Conservation (phyloP, 2,888 invertebrate genomes). For the Neocrepidodera transversa region DNA sequence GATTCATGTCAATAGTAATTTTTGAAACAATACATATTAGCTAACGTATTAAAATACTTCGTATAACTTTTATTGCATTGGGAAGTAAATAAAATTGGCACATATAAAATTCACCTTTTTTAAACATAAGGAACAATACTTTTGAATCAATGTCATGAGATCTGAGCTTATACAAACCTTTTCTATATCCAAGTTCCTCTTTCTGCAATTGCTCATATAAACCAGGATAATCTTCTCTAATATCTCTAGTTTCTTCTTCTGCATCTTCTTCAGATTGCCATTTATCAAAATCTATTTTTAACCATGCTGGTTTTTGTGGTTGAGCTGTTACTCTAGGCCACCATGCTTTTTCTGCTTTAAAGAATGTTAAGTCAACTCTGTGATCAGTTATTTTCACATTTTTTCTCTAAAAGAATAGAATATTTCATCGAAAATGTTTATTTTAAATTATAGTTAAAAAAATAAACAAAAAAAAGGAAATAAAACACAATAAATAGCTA, state of each 20-base stretch:
- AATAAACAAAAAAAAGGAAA: too few relatives aligned
- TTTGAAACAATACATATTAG: too few relatives aligned
- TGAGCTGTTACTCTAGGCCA: slow-evolving; percentile 86
- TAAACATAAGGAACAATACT: too few relatives aligned
- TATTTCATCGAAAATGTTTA: too few relatives aligned
- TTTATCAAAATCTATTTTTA: slow-evolving; percentile 92
- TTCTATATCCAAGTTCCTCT: slow-evolving; percentile 79
- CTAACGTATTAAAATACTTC: too few relatives aligned
- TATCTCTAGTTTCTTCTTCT: slow-evolving; percentile 71
- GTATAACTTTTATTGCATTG: too few relatives aligned
- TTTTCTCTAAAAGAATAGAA: slow-evolving; percentile 36
- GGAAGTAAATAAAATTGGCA: too few relatives aligned
- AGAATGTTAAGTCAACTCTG: slow-evolving; percentile 77
- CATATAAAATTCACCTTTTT: too few relatives aligned
- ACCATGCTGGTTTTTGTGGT: slow-evolving; percentile 87
- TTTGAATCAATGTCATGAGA: too few relatives aligned
- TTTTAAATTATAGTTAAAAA: too few relatives aligned
- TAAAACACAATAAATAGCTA: too few relatives aligned
- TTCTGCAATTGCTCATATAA: slow-evolving; percentile 76
- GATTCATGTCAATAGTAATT: too few relatives aligned
- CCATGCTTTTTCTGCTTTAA: slow-evolving; percentile 73
- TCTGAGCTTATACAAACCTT: slow-evolving; percentile 63
- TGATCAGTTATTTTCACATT: slow-evolving; percentile 71
- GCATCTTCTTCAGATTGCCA: slow-evolving; percentile 81
- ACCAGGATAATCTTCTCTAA: slow-evolving; percentile 80